These are phyloP conservation scores for Limulus polyphemus DNA, from an alignment of 2,888 invertebrate species.

Conservation along the genomic window DNA sequence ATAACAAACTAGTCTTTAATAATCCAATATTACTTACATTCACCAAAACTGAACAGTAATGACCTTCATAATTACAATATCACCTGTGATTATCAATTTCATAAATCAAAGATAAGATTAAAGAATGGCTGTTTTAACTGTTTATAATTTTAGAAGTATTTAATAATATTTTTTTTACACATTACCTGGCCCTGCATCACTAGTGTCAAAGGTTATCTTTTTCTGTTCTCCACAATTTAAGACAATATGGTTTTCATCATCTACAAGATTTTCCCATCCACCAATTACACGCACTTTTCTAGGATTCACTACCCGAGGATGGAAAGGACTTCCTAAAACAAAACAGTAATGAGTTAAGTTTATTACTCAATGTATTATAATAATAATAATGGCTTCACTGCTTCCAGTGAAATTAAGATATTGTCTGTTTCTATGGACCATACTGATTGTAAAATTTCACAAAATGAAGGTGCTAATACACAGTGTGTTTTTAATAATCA, in stretches of 20 bases:
- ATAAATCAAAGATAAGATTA: neutral
- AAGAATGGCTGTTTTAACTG: neutral
- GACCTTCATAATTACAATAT: neutral
- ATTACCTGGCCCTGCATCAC: constrained; percentile 80
- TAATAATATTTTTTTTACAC: constrained; percentile 11
- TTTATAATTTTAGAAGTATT: neutral
- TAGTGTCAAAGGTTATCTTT: constrained; percentile 64
- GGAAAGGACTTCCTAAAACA: constrained; percentile 63
- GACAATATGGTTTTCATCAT: constrained; percentile 46
- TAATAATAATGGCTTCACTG: too few relatives aligned
- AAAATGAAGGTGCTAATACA: too few relatives aligned
- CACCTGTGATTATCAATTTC: neutral
- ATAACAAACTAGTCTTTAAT: too few relatives aligned
- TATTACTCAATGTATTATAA: too few relatives aligned
- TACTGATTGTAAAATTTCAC: too few relatives aligned
- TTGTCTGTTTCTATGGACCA: too few relatives aligned
- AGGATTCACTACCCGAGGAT: constrained; percentile 61
- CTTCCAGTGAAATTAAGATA: too few relatives aligned
- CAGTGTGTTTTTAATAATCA: too few relatives aligned
- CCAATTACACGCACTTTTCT: constrained; percentile 60
- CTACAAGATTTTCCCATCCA: constrained; percentile 71
- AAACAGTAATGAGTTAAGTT: neutral
- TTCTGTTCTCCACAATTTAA: constrained; percentile 41
- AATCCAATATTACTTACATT: neutral
- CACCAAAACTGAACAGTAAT: neutral